Evolutionary conservation across 2,113 vertebrate genomes (phyloP), one percentile per base, ranked within the genome.

Genomic region (Lanius ludovicianus): DNA sequence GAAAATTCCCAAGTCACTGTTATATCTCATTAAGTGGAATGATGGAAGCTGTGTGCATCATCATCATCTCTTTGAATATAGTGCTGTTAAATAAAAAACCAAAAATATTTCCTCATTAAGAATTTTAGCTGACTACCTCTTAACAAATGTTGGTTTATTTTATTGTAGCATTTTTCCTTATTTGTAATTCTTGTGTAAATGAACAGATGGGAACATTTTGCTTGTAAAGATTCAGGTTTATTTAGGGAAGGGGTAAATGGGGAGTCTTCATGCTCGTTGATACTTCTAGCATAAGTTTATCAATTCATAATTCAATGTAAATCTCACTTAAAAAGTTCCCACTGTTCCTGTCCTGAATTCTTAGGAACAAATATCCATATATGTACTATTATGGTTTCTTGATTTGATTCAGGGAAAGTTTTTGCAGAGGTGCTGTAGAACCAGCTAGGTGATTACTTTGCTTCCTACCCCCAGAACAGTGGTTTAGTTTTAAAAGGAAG

Each of bases 201-300:
- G 52, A 92, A 76, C 74, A 93, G 78, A 81, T 89, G 81, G 69
- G 57, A 92, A 89, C 13, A 24, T 67, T 92, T 89, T 92, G 52
- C 6, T 0, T 69, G 52, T 75, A 65, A 75, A 87, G 41, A 30
- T 87, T 78, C 7, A 69, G n/a, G 33, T 69, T 90, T 78, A 84
- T 75, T 79, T 91, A 78, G 41, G 21, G 46, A 91, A 64, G 46
- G 57, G 49, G 24, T 93, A 78, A 91, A 37, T 73, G 44, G 8
- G 89, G 81, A 84, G 53, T 44, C 33, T 79, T 31, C 46, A 21
- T 50, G 42, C 47, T 82, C 0, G 0, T 24, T 64, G n/a, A 31
- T 91, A 19, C 35, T 83, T 93, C 44, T 37, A 65, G 24, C 11
- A 4, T 73, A 39, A 79, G 50, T 64, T 91, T 85, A 42, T 73